Percentiles rank a stretch among this genome's conserved stretches.
Conservation (phyloP, 2,797 vertebrate genomes). For the Sebastes flavidus region DNA sequence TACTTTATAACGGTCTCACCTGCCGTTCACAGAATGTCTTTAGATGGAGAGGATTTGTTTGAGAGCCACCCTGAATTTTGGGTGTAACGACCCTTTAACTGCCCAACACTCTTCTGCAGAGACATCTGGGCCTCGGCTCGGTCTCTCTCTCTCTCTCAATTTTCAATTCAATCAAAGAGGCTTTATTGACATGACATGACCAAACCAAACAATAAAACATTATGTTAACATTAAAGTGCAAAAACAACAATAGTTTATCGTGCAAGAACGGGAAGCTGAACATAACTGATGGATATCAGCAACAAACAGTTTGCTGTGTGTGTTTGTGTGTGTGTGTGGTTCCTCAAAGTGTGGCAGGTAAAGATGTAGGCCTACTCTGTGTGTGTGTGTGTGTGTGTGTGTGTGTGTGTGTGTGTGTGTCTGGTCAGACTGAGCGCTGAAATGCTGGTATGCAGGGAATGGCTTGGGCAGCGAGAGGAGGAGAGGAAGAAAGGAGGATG, state of each 20-base stretch:
- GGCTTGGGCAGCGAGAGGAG: constrained; percentile 68
- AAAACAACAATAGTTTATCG: not conserved
- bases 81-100: constrained; percentile 26
- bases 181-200: not conserved
- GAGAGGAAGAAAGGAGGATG: constrained; percentile 83
- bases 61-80: constrained; percentile 18
- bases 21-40: not conserved
- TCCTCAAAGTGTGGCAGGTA: no score
- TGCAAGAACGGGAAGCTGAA: not conserved
- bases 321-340: not conserved
- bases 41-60: constrained; percentile 9
- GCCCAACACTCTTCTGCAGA: constrained; percentile 44
- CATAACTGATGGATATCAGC: not conserved
- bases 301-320: not conserved
- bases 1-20: not conserved
- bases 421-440: constrained; percentile 73
- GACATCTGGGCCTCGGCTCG: constrained; percentile 11
- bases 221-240: not conserved
- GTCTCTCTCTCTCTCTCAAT: not conserved
- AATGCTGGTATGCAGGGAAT: constrained; percentile 85
- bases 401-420: constrained; percentile 17
- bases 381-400: not conserved
- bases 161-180: not conserved
- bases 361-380: no score
- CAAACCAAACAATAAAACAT: not conserved